Base-by-base conservation (phyloP, 2,888 invertebrate genomes). In the Macropis europaea region DNA sequence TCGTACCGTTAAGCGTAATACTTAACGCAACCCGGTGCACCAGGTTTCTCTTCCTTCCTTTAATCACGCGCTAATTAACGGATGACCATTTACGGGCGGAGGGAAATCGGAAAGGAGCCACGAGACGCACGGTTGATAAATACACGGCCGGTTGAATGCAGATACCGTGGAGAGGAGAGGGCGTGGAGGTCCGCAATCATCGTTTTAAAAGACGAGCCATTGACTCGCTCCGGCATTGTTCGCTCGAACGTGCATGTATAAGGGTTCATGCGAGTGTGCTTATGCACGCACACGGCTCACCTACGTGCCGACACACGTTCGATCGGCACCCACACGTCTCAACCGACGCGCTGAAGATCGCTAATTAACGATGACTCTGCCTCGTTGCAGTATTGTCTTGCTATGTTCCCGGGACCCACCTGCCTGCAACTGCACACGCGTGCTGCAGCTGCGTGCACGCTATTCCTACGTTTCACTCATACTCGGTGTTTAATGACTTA, bases 361-460 rank as follows among this genome's bases (percentile, higher is more conserved):
- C 84, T 87, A 87, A 87, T 87, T 87, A 87, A 87, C 85, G 83
- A 82, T 79, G 84, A 84, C 84, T 82, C 73, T 81, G 69, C 68
- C 76, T 73, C 78, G 83, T 73, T 73, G 81, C 81, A 77, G 83
- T 84, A 87, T 86, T 87, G 86, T 87, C 86, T 83, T 69, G 73
- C 66, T 47, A 59, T 74, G 64, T 63, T 76, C 72, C 77, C 57
- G 71, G 77, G 82, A 82, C 80, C 84, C 84, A 86, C 87, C 87
- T 85, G 87, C 82, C 79, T 74, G 71, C 61, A 43, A 19, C 26
- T 30, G 63, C 56, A 48, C 59, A 61, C 74, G 70, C 66, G 66
- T 50, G 56, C 66, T 38, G 61, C 76, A 74, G 74, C 74, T 76
- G 70, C 73, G 50, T 28, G 54, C 57, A 38, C 28, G 28, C 5